A percentile compares a stretch with the other conserved stretches of the same genome.
These are phyloP conservation scores for Xenopus laevis DNA, from an alignment of 2,113 vertebrate species.

Conservation along the genomic window DNA sequence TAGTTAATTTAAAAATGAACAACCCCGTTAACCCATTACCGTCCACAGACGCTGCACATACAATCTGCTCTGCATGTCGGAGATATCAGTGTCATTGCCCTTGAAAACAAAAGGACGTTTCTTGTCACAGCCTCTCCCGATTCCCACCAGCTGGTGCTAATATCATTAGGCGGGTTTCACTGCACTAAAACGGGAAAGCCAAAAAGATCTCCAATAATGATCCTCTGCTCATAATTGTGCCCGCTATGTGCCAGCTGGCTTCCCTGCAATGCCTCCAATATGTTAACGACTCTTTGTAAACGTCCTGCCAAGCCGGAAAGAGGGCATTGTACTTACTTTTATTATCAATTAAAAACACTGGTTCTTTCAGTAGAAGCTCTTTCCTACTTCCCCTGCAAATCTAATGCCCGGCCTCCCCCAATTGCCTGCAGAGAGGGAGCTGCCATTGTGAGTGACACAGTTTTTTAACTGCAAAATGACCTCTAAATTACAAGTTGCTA, in stretches of 20 bases:
- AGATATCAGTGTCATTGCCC: constrained; percentile 8
- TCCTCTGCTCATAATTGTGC: constrained; percentile 34
- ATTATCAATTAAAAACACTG: constrained; percentile 28
- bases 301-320: constrained; percentile 24
- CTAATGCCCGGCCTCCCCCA: background rate
- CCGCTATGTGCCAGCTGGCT: constrained; percentile 36
- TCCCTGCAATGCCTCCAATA: constrained; percentile 26
- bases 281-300: constrained; percentile 30
- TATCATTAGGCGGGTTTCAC: constrained; percentile 14
- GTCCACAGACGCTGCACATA: too few relatives aligned
- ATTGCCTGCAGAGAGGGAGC: too few relatives aligned
- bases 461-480: too few relatives aligned
- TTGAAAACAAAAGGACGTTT: constrained; percentile 24
- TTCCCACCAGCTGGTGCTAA: constrained; percentile 23
- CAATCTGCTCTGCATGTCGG: too few relatives aligned
- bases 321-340: constrained; percentile 3
- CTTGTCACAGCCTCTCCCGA: constrained; percentile 7
- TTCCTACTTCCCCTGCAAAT: constrained; percentile 14
- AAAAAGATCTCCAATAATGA: constrained; percentile 36
- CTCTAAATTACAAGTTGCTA: too few relatives aligned
- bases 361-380: constrained; percentile 8
- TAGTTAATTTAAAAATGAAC: too few relatives aligned
- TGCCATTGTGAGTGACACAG: too few relatives aligned
- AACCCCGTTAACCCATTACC: too few relatives aligned
- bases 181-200: constrained; percentile 19